These are phyloP conservation scores for Varecia variegata DNA, from an alignment of 2,797 vertebrate species.

Conservation along the genomic window DNA sequence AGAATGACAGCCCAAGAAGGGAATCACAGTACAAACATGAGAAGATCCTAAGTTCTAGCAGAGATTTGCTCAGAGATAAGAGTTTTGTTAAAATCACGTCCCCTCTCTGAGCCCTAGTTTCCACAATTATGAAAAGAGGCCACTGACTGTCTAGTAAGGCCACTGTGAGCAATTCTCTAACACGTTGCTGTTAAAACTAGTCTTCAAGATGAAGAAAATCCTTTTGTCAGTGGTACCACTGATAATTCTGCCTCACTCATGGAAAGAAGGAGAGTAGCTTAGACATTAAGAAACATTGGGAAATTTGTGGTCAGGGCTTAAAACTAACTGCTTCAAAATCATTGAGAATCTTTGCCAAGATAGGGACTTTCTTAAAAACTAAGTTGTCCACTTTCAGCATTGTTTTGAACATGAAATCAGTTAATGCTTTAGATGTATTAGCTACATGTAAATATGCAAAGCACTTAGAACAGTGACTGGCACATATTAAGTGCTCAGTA, in stretches of 20 bases:
- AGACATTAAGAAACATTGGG: not conserved
- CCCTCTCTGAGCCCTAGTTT: not conserved
- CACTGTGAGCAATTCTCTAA: not conserved
- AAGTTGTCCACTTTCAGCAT: not conserved
- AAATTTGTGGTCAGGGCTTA: not conserved
- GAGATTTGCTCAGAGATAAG: not conserved
- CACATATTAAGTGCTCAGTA: not conserved
- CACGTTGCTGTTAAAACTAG: not conserved
- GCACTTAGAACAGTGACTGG: not conserved
- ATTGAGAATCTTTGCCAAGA: not conserved
- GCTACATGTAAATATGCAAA: not conserved
- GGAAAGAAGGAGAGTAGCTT: not conserved
- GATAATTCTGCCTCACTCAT: not conserved
- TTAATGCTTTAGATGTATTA: not conserved
- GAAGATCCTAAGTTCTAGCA: not conserved
- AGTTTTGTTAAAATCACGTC: not conserved
- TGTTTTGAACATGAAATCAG: not conserved
- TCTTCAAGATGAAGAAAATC: not conserved
- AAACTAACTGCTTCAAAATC: conserved; percentile 16
- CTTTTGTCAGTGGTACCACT: not conserved
- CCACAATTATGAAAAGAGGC: not conserved
- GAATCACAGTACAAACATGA: not conserved
- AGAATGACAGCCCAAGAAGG: not conserved
- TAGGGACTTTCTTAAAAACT: not conserved
- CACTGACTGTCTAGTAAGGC: not conserved